phyloP scores from a whole-genome alignment of 2,113 vertebrate species.

The Callipepla squamata region DNA sequence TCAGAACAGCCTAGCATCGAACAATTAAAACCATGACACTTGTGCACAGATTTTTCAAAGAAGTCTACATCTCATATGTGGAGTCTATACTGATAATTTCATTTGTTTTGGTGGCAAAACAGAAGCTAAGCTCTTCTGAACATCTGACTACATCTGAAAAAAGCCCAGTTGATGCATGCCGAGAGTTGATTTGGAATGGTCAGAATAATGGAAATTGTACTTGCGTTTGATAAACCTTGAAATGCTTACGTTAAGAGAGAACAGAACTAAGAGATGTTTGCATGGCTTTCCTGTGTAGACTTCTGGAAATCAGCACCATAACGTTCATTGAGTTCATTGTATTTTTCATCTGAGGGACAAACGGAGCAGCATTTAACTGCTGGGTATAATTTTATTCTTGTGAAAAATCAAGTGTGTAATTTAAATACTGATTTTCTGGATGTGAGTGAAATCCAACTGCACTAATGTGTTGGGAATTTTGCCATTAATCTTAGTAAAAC shows the following conservation, averaged over 20 bases:
- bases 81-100: constrained; percentile 29
- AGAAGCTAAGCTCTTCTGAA: constrained; percentile 23
- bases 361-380: neutral
- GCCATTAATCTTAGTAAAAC: neutral
- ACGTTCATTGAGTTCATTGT: neutral
- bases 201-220: neutral
- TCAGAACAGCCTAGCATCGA: neutral
- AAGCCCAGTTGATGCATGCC: neutral
- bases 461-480: neutral
- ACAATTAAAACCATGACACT: neutral
- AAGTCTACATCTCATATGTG: constrained; percentile 11
- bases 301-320: neutral
- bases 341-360: neutral
- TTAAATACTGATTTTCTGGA: neutral
- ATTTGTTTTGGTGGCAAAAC: constrained; percentile 51
- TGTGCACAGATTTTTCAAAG: neutral
- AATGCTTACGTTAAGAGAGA: neutral
- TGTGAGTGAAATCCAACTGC: neutral
- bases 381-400: neutral
- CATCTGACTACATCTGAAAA: constrained; percentile 28
- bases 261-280: neutral
- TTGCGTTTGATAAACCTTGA: neutral
- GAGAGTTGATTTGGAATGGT: constrained; percentile 17
- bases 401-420: neutral
- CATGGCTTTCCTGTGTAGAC: neutral